Evolutionary conservation across 2,113 vertebrate species (phyloP).

Genomic region (Dipodomys merriami): DNA sequence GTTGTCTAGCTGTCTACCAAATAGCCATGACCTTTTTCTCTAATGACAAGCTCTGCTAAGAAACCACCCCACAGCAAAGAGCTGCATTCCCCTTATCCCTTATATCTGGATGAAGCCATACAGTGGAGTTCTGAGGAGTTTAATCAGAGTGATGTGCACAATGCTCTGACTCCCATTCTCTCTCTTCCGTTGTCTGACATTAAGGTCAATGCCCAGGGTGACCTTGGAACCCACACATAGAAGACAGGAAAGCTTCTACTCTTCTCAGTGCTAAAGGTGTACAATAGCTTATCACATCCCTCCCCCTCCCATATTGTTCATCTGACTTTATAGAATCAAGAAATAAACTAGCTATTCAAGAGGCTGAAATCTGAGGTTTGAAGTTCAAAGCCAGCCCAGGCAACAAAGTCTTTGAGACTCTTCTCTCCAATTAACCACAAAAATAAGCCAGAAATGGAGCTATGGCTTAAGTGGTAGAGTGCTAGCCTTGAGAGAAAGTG

Average conservation of each 20-base stretch:
- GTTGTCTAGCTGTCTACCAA: neutral
- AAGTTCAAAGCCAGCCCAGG: too few species aligned
- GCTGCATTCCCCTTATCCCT: neutral
- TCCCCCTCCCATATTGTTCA: neutral
- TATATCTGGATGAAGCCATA: neutral
- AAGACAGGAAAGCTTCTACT: neutral
- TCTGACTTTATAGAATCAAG: neutral
- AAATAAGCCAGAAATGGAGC: too few species aligned
- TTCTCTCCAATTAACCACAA: too few species aligned
- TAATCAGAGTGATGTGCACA: neutral
- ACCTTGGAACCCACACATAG: neutral
- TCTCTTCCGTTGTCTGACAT: neutral
- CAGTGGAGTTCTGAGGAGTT: neutral
- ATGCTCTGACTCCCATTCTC: neutral
- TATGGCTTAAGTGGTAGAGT: too few species aligned
- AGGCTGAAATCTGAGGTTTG: too few species aligned
- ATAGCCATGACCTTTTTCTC: neutral
- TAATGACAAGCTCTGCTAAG: neutral
- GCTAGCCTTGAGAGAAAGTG: too few species aligned
- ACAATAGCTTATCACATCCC: neutral
- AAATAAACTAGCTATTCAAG: neutral
- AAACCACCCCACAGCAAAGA: neutral
- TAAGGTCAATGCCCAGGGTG: neutral
- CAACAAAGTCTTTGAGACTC: too few species aligned
- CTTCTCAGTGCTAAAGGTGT: neutral